These are phyloP conservation scores for Coptodon bakossiorum DNA, from an alignment of 2,113 vertebrate species.

Conservation along the genomic window DNA sequence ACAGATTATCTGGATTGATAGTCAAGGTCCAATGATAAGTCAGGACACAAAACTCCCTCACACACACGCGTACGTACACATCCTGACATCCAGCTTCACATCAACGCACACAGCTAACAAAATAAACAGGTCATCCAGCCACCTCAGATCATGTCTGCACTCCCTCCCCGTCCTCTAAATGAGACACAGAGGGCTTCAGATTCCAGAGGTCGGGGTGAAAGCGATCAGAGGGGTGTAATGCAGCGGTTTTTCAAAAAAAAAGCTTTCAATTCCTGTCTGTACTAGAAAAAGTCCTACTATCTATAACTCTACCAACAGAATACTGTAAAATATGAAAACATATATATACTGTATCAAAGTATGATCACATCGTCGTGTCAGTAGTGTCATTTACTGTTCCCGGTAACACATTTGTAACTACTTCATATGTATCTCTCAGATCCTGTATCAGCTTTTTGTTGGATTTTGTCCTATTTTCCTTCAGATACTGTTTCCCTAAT, in stretches of 20 bases:
- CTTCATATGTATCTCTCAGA: background rate
- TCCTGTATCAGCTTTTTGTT: background rate
- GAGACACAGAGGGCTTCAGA: slow-evolving; percentile 27
- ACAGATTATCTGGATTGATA: slow-evolving; percentile 5
- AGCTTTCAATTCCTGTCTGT: background rate
- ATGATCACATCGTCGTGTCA: background rate
- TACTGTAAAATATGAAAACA: background rate
- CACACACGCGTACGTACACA: too few relatives aligned
- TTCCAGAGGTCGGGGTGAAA: slow-evolving; percentile 34
- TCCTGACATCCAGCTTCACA: background rate
- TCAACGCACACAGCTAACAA: slow-evolving; percentile 46
- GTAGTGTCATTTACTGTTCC: background rate
- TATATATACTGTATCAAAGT: background rate
- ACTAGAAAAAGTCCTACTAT: background rate
- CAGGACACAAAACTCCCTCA: background rate
- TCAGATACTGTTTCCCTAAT: background rate
- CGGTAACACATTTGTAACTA: background rate
- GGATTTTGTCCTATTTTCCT: background rate
- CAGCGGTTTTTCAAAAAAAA: slow-evolving; percentile 22
- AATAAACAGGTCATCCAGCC: slow-evolving; percentile 40
- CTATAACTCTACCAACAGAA: background rate
- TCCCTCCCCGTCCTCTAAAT: background rate
- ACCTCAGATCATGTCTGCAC: background rate
- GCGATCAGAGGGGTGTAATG: background rate
- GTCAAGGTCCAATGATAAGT: background rate